Base-by-base conservation (phyloP, 2,113 vertebrate species). In the Cyphomyrus discorhynchus region DNA sequence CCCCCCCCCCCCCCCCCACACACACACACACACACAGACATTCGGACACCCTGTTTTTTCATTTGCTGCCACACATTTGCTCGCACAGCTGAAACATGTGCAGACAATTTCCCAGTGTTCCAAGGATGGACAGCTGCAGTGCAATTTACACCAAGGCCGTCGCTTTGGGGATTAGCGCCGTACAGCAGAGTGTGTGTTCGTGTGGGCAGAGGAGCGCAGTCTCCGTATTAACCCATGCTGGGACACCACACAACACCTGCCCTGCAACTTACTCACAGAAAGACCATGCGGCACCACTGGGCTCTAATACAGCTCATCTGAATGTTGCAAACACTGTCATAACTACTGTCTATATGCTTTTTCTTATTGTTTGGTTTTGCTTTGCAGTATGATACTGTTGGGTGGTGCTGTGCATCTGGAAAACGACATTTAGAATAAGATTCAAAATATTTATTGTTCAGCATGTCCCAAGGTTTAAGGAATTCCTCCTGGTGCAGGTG, bases 51-150 rank as follows among this genome's bases (percentile, higher is more conserved):
- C 96, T 96, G 95, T 97, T 96, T 96, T 96, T 96, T 96, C 95
- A 95, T 95, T 96, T 96, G 94, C 92, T 94, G 91, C 90, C 90
- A 94, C 95, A 95, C 97, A 97, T 97, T 97, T 97, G 97, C 96
- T 97, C 95, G 91, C 96, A 95, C 96, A 97, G 96, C 97, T 97
- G 97, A 97, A 47, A 97, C 96, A 95, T 96, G 94, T 95, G 95
- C 96, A 93, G 95, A 97, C 95, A 96, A 96, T 96, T 96, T 97
- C 96, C 94, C 93, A 96, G 96, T 97, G 96, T 97, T 97, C 96
- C 95, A 97, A 95, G 94, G 95, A 94, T 91, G 92, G 95, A 98
- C 97, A 98, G 97, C 97, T 98, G 97, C 96, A 91, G 93, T 93
- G 93, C 95, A 96, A 97, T 97, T 97, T 96, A 96, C 96, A 96